Conservation (phyloP, 2,113 vertebrate genomes). For the Amia ocellicauda region DNA sequence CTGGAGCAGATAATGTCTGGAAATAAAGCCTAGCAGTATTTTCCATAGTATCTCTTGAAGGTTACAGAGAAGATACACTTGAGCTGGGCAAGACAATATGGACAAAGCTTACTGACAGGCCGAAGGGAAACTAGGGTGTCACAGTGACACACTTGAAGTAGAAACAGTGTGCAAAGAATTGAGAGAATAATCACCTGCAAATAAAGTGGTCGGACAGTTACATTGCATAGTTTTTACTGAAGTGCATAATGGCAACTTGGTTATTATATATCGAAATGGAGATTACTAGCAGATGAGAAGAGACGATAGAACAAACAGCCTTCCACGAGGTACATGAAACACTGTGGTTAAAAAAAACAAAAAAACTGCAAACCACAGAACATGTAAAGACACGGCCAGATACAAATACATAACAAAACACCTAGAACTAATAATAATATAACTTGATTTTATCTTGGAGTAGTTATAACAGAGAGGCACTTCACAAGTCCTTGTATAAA, state of each 20-base stretch:
- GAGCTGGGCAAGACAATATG: neutral
- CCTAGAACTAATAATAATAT: slow-evolving; percentile 28
- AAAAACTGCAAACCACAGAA: slow-evolving; percentile 19
- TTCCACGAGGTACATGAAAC: slow-evolving; percentile 11
- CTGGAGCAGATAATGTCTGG: slow-evolving; percentile 17
- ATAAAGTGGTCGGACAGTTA: neutral
- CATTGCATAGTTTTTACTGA: neutral
- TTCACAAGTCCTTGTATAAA: slow-evolving; percentile 37
- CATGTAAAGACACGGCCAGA: slow-evolving; percentile 1
- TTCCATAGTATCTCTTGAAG: slow-evolving; percentile 1
- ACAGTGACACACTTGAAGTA: neutral
- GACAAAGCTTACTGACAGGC: neutral
- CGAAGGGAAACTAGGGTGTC: neutral
- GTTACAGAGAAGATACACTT: slow-evolving; percentile 6
- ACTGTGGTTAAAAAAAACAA: slow-evolving; percentile 16
- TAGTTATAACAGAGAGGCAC: slow-evolving; percentile 30
- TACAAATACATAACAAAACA: slow-evolving; percentile 23
- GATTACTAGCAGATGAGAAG: neutral
- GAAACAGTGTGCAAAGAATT: neutral
- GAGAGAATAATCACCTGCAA: neutral
- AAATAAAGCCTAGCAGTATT: slow-evolving; percentile 26
- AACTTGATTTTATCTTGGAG: slow-evolving; percentile 13
- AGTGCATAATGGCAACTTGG: too few relatives aligned
- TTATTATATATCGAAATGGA: neutral
- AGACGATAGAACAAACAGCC: slow-evolving; percentile 3